A percentile compares a stretch with the other conserved stretches of the same genome.
phyloP scores from a whole-genome alignment of 2,113 vertebrate genomes.

The Eurystomus gularis region DNA sequence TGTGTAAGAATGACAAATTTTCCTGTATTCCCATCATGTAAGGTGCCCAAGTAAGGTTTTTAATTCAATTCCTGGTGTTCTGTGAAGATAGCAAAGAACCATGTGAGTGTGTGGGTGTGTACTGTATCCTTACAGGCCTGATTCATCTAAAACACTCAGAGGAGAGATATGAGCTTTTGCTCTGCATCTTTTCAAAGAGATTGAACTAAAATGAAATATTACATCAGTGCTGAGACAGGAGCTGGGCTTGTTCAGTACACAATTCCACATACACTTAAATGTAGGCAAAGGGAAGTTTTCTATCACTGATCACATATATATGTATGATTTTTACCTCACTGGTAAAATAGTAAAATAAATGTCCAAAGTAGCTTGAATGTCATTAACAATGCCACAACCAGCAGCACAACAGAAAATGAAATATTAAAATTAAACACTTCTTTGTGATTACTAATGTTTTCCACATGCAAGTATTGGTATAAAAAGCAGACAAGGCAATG shows the following conservation, averaged over 20 bases:
- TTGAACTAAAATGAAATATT: constrained; percentile 59
- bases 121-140: background rate
- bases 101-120: background rate
- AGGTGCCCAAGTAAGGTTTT: background rate
- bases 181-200: constrained; percentile 16
- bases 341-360: background rate
- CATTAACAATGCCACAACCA: background rate
- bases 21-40: background rate
- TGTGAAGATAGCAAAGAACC: background rate
- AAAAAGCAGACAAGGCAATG: background rate
- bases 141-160: constrained; percentile 8
- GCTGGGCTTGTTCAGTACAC: background rate
- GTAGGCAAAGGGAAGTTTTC: background rate
- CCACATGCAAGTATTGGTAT: background rate
- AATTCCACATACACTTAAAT: background rate
- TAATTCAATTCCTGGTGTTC: constrained; percentile 14
- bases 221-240: background rate
- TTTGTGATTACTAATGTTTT: background rate
- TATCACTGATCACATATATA: background rate
- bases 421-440: background rate
- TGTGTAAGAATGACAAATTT: background rate
- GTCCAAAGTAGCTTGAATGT: background rate
- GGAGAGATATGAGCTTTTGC: constrained; percentile 14
- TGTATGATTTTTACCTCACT: background rate
- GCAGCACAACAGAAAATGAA: background rate